phyloP scores from a whole-genome alignment of 1,140 invertebrate genomes.

The Hylaeus volcanicus region DNA sequence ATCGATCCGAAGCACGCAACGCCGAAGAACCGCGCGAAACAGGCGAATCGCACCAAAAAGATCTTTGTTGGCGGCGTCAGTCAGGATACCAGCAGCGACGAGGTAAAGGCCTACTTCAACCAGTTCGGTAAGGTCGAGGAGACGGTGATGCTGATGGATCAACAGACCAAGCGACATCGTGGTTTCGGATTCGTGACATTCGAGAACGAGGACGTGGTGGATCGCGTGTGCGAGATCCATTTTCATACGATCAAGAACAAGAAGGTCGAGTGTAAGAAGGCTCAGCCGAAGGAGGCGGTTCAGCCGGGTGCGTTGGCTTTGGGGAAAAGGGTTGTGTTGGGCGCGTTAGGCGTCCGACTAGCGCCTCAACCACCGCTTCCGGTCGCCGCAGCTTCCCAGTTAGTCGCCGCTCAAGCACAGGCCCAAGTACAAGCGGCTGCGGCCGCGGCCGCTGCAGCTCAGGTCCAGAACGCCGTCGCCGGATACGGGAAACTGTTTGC shows the following conservation, averaged over 20 bases:
- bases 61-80: constrained; percentile 95
- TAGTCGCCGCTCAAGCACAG: constrained; percentile 81
- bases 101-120: constrained; percentile 94
- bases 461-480: constrained; percentile 83
- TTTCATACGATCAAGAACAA: constrained; percentile 97
- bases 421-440: constrained; percentile 82
- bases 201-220: constrained; percentile 94
- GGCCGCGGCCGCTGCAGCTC: constrained; percentile 83
- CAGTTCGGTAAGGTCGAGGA: constrained; percentile 96
- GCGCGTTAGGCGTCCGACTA: constrained; percentile 85
- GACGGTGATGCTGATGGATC: constrained; percentile 96
- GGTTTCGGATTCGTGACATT: constrained; percentile 96
- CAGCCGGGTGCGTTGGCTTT: constrained; percentile 86
- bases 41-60: constrained; percentile 93
- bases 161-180: constrained; percentile 94
- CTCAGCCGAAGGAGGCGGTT: constrained; percentile 94
- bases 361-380: constrained; percentile 82
- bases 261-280: constrained; percentile 96
- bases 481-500: constrained; percentile 87
- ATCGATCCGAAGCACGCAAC: constrained; percentile 96
- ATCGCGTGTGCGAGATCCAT: constrained; percentile 94
- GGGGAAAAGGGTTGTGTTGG: constrained; percentile 87
- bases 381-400: constrained; percentile 79
- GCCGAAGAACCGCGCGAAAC: constrained; percentile 92
- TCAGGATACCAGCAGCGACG: constrained; percentile 94